Base-by-base conservation (phyloP, 2,113 vertebrate genomes). In the Mormoops blainvillei region DNA sequence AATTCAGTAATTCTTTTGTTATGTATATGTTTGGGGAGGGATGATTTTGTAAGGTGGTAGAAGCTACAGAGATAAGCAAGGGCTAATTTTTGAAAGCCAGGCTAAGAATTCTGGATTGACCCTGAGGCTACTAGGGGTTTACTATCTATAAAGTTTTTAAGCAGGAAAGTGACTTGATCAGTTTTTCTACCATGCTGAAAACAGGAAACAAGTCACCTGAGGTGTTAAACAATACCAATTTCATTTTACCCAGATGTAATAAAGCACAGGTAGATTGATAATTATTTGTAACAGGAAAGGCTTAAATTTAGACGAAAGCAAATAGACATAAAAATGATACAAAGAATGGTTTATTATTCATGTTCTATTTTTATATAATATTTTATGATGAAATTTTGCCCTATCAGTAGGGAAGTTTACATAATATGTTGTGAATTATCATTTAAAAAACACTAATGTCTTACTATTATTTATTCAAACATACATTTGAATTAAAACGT, bases 381-480 rank as follows among this genome's bases (percentile, higher is more conserved):
- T 65, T 89, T 86, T 28, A 70, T 65, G 56, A 70, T 89, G 61
- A 82, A 80, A 70, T 58, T 94, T 90, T 87, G 24, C 38, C 67
- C 31, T 50, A 22, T 81, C 54, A 93, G 4, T 68, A 87, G 81
- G 58, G 19, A 92, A 70, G 12, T 81, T 96, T 92, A 67, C 19
- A 85, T 87, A 73, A 61, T 81, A 16, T 33, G 8, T 87, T 92
- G 36, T 94, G 61, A 90, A 76, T 88, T 86, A 74, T 67, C 22
- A 45, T 24, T 94, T 84, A 4, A 78, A 95, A 84, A 87, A 36
- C 26, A 61, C 45, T 43, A 87, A 63, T 87, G 94, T 52, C 16
- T 70, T 94, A 50, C 65, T 73, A 58, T 93, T 91, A 43, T 52
- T 83, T 93, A 76, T 89, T 91, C 76, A 63, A 94, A 95, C 74